These are phyloP conservation scores for Zele albiditarsus DNA, from an alignment of 2,888 invertebrate species.

Conservation along the genomic window DNA sequence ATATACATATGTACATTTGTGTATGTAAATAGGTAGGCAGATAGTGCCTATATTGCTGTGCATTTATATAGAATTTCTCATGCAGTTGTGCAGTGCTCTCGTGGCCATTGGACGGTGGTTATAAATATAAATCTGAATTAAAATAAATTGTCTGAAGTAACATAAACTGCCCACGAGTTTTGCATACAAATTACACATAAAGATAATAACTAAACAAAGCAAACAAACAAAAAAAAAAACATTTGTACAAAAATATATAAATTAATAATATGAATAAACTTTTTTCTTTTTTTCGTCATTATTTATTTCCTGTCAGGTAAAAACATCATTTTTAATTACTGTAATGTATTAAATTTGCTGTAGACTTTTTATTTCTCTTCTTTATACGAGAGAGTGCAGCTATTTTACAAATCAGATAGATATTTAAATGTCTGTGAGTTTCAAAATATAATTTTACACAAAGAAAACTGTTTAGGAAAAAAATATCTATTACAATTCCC, in stretches of 20 bases:
- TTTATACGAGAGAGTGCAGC: too few species aligned
- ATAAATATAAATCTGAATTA: slow-evolving; percentile 50
- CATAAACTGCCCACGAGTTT: slow-evolving; percentile 11
- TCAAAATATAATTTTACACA: too few species aligned
- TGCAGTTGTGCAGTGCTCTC: slow-evolving; percentile 21
- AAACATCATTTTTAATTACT: not conserved
- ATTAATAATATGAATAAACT: not conserved
- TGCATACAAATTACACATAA: slow-evolving; percentile 2
- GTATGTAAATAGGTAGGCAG: slow-evolving; percentile 48
- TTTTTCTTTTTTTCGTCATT: not conserved
- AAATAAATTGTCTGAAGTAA: slow-evolving; percentile 42
- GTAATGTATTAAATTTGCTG: too few species aligned
- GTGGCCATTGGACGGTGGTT: slow-evolving; percentile 33
- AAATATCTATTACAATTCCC: too few species aligned
- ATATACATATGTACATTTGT: slow-evolving; percentile 20
- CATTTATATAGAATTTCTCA: slow-evolving; percentile 21
- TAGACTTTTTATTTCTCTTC: too few species aligned
- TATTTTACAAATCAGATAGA: too few species aligned
- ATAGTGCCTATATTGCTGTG: slow-evolving; percentile 20
- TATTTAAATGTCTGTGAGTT: too few species aligned
- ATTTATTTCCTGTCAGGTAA: not conserved
- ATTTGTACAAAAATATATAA: not conserved
- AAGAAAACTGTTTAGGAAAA: too few species aligned
- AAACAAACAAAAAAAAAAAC: not conserved
- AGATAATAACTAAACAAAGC: not conserved